A percentile compares a stretch with the other conserved stretches of the same genome.
phyloP scores from a whole-genome alignment of 2,888 invertebrate species.

The Bellardia bayeri region DNA sequence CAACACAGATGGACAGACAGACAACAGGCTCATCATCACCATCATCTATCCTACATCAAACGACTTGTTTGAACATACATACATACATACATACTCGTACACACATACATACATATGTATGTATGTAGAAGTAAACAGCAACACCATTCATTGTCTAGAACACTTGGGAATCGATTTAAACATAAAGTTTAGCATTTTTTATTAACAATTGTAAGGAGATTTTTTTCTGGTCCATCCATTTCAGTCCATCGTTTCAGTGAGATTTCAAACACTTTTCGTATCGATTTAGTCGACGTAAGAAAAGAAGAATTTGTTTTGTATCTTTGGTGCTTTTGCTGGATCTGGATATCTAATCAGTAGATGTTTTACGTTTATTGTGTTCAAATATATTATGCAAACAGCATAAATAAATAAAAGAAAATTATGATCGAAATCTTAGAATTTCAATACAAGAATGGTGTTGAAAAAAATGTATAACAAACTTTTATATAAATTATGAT shows the following conservation, averaged over 20 bases:
- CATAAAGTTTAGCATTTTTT: conserved; percentile 40
- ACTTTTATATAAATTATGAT: conserved; percentile 34
- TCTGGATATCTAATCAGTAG: conserved; percentile 64
- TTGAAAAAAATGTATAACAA: conserved; percentile 13
- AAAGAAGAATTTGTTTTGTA: conserved; percentile 56
- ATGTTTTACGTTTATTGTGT: conserved; percentile 57
- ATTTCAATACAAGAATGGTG: conserved; percentile 48
- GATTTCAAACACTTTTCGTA: conserved; percentile 50
- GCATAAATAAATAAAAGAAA: conserved; percentile 38
- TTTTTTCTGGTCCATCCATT: conserved; percentile 10
- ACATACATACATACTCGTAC: too few species aligned
- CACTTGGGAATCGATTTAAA: conserved; percentile 70
- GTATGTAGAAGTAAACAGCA: neutral
- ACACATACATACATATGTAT: too few species aligned
- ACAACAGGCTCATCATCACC: conserved; percentile 50
- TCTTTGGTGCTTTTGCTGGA: conserved; percentile 20
- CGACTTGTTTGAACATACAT: conserved; percentile 21
- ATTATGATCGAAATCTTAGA: conserved; percentile 65
- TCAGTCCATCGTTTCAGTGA: conserved; percentile 15
- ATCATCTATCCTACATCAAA: conserved; percentile 44
- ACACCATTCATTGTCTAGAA: conserved; percentile 57
- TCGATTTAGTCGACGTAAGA: neutral
- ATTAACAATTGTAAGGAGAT: conserved; percentile 59
- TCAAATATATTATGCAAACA: conserved; percentile 63
- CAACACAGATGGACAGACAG: neutral